Evolutionary conservation across 2,113 vertebrate genomes (phyloP).

Genomic region (Coryphaenoides rupestris): DNA sequence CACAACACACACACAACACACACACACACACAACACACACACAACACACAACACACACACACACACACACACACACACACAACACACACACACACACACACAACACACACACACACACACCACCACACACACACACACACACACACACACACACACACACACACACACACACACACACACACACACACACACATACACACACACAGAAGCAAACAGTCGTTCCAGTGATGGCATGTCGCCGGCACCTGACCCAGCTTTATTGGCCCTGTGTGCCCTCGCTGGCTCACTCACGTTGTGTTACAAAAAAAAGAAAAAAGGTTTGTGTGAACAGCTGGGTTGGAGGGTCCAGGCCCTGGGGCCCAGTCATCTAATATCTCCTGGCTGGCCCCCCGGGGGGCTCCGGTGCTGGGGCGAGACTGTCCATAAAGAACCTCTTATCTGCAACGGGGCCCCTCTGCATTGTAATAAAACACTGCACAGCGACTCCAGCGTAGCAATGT

Average conservation of each 20-base stretch:
- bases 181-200: constrained; percentile 16
- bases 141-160: constrained; percentile 1
- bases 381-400: constrained; percentile 49
- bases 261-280: constrained; percentile 54
- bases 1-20: no score
- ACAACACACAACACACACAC: no score
- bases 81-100: neutral
- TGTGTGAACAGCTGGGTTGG: constrained; percentile 73
- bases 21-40: neutral
- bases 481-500: constrained; percentile 52
- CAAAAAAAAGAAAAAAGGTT: constrained; percentile 54
- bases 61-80: neutral
- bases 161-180: constrained; percentile 9
- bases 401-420: constrained; percentile 51
- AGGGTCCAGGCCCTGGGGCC: constrained; percentile 47
- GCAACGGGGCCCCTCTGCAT: constrained; percentile 47
- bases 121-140: neutral
- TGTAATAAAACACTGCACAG: constrained; percentile 60
- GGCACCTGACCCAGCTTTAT: constrained; percentile 68
- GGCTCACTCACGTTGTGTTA: constrained; percentile 46
- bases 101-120: no score
- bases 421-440: constrained; percentile 67
- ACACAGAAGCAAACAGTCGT: constrained; percentile 11
- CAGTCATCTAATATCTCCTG: constrained; percentile 62
- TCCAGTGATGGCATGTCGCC: constrained; percentile 44